These are phyloP conservation scores for Drosophila conformis DNA, from an alignment of 2,888 invertebrate genomes.

Conservation along the genomic window DNA sequence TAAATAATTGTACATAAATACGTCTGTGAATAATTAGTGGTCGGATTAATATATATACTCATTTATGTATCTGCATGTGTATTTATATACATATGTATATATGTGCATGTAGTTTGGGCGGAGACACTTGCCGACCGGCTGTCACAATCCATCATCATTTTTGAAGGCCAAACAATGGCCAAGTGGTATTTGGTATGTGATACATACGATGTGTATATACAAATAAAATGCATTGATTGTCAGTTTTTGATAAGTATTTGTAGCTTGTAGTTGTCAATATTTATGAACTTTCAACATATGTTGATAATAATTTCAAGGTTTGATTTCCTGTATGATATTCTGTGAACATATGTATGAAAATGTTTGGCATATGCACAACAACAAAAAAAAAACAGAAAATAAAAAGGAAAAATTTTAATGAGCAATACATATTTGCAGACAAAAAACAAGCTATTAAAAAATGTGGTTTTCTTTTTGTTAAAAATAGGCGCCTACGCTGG, in stretches of 20 bases:
- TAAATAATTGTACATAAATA: conserved; percentile 53
- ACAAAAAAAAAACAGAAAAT: neutral
- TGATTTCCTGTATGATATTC: conserved; percentile 1
- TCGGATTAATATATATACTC: conserved; percentile 27
- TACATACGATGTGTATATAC: neutral
- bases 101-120: neutral
- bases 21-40: conserved; percentile 49
- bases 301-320: neutral
- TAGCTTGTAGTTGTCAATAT: neutral
- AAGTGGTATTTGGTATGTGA: conserved; percentile 16
- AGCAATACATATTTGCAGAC: conserved; percentile 10
- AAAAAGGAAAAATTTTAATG: conserved; percentile 15
- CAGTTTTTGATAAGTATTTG: neutral
- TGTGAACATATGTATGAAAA: neutral
- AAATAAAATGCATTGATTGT: conserved; percentile 6
- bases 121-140: conserved; percentile 70
- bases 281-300: neutral
- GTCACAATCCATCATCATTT: conserved; percentile 68
- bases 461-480: conserved; percentile 14
- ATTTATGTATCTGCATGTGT: neutral
- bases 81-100: neutral
- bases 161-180: conserved; percentile 69
- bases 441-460: conserved; percentile 16
- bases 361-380: conserved; percentile 36
- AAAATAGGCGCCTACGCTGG: conserved; percentile 38